These are phyloP conservation scores for Tenthredo livida DNA, from an alignment of 2,888 invertebrate genomes.

Conservation along the genomic window DNA sequence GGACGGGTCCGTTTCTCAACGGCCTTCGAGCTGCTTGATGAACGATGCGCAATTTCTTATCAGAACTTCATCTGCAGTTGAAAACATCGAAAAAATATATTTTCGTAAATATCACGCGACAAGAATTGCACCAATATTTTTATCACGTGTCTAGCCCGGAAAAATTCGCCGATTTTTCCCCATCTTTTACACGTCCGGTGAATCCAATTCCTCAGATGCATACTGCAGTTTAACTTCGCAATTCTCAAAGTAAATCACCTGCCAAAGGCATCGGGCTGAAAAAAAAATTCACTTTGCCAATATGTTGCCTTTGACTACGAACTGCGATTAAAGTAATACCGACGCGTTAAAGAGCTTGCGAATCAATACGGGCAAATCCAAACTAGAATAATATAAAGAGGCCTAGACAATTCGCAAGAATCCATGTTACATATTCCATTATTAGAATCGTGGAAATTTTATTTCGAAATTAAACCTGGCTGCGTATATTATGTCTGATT, in stretches of 20 bases:
- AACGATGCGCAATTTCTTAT: constrained; percentile 8
- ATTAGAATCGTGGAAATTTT: not conserved
- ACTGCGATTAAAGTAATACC: not conserved
- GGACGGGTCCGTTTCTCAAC: not conserved
- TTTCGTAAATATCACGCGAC: not conserved
- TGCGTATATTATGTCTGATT: not conserved
- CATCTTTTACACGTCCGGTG: not conserved
- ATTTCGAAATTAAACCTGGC: not conserved
- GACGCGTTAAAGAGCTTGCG: not conserved
- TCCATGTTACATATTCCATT: not conserved
- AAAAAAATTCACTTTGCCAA: not conserved
- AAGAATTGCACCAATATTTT: not conserved
- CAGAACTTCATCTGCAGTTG: not conserved
- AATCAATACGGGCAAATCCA: not conserved
- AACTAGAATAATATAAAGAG: not conserved
- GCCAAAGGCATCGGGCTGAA: not conserved
- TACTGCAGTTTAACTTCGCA: not conserved
- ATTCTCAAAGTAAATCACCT: constrained; percentile 28
- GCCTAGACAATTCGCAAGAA: not conserved
- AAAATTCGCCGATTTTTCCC: constrained; percentile 14
- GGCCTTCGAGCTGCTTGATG: not conserved
- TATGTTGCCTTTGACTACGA: not conserved
- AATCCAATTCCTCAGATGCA: constrained; percentile 4
- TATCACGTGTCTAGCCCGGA: not conserved
- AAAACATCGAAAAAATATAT: not conserved